phyloP scores from a whole-genome alignment of 2,113 vertebrate species.

The Myotis lucifugus region DNA sequence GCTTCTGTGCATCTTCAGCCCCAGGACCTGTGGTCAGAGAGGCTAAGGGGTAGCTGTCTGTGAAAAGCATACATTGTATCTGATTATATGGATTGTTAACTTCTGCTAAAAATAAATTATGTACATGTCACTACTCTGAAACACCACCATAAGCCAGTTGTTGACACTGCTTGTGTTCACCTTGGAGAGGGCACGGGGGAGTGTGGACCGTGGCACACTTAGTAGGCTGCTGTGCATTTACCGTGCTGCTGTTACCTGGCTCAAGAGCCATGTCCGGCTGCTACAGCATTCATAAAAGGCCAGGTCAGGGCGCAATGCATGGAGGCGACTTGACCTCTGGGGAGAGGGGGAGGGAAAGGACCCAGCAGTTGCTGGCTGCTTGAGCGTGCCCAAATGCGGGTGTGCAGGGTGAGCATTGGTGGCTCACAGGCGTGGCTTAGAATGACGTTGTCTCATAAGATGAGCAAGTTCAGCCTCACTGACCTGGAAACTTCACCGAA shows the following conservation, averaged over 20 bases:
- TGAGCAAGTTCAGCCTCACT: accelerated
- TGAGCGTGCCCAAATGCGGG: accelerated
- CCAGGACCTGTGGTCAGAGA: not conserved
- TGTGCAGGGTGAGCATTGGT: accelerated
- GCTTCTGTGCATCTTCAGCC: not conserved
- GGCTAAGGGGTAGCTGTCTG: constrained; percentile 46
- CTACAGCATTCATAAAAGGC: not conserved
- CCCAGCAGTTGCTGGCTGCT: accelerated
- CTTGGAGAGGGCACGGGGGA: constrained; percentile 63
- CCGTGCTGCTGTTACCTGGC: accelerated
- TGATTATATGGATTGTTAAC: constrained; percentile 77
- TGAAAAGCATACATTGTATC: constrained; percentile 64
- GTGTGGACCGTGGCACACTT: not conserved
- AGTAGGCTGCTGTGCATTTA: not conserved
- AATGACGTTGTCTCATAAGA: accelerated
- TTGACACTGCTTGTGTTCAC: constrained; percentile 71
- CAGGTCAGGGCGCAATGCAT: accelerated
- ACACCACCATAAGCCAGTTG: constrained; percentile 66
- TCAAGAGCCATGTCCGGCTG: not conserved
- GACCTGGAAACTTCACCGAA: accelerated
- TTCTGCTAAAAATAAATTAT: constrained; percentile 62
- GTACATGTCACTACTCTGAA: constrained; percentile 71
- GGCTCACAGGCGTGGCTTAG: accelerated
- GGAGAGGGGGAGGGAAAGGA: not conserved
- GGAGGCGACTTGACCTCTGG: not conserved